phyloP scores from a whole-genome alignment of 2,888 invertebrate species.

The Thecophora atra region DNA sequence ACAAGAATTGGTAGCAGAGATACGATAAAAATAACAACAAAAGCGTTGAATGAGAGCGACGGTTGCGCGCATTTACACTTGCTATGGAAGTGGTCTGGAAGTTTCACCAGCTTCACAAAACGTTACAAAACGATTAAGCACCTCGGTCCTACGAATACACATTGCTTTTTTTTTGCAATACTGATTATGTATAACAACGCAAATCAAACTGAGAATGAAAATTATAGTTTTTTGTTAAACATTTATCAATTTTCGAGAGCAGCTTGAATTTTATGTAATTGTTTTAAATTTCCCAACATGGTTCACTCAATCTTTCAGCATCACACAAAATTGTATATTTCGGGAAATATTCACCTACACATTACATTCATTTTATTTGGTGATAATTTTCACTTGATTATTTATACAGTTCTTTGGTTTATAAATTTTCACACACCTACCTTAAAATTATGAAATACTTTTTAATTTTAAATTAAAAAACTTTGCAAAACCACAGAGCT shows the following conservation, averaged over 20 bases:
- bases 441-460: neutral
- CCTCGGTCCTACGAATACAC: neutral
- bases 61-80: constrained; percentile 18
- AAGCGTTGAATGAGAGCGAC: neutral
- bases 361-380: neutral
- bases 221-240: neutral
- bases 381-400: neutral
- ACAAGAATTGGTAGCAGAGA: neutral
- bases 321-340: constrained; percentile 12
- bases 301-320: neutral
- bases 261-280: too few species aligned
- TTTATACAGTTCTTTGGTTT: constrained; percentile 7
- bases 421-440: constrained; percentile 6
- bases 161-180: neutral
- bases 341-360: too few species aligned
- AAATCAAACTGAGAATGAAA: neutral
- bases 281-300: neutral
- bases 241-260: too few species aligned
- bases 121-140: neutral
- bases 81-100: neutral
- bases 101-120: neutral
- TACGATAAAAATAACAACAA: neutral
- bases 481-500: constrained; percentile 9
- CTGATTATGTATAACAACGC: too few species aligned
- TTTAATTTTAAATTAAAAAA: neutral